Evolutionary conservation across 2,113 vertebrate species (phyloP).

Genomic region (Stigmatopora argus): DNA sequence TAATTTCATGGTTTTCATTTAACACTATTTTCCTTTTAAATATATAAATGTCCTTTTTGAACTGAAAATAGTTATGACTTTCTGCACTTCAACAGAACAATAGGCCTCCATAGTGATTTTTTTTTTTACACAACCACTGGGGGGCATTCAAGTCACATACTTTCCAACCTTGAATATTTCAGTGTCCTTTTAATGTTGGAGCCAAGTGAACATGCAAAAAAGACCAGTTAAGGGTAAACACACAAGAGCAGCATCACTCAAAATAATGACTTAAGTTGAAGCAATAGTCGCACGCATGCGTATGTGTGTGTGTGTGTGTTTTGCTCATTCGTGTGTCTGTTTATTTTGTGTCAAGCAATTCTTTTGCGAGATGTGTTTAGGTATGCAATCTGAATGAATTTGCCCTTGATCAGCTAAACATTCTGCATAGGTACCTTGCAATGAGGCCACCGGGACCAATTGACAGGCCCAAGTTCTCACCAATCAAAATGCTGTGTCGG

Average conservation of each 20-base stretch:
- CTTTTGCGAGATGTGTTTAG: background rate
- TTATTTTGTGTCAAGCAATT: background rate
- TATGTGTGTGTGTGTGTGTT: background rate
- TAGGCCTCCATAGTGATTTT: background rate
- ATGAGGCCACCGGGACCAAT: conserved; percentile 16
- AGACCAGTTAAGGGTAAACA: background rate
- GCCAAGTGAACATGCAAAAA: background rate
- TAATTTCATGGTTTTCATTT: background rate
- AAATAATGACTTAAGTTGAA: background rate
- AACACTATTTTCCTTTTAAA: background rate
- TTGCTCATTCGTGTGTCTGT: no score
- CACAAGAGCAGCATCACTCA: background rate
- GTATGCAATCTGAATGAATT: background rate
- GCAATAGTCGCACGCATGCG: background rate
- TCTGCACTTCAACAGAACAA: background rate
- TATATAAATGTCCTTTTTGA: background rate
- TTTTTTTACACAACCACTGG: background rate
- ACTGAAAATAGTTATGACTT: background rate
- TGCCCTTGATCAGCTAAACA: conserved; percentile 2
- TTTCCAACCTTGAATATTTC: background rate
- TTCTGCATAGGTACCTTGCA: background rate
- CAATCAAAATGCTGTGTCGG: conserved; percentile 1
- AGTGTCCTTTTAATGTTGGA: background rate
- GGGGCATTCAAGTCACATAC: background rate
- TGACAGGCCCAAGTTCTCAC: background rate